Percentiles rank a stretch among this genome's conserved stretches.
phyloP scores from a whole-genome alignment of 1,140 invertebrate genomes.

The Drosophila tsacasi region DNA sequence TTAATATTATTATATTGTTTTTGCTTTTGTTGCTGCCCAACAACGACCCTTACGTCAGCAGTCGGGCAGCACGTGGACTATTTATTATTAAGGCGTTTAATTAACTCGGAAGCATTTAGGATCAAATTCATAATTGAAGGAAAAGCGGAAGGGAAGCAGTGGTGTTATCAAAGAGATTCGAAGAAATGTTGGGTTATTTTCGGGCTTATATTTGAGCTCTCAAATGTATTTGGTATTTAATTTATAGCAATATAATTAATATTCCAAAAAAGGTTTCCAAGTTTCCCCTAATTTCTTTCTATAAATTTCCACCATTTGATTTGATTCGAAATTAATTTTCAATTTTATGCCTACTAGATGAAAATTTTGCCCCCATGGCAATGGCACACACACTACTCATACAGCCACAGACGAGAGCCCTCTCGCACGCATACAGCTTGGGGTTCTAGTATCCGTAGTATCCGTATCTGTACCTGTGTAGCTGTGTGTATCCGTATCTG shows the following conservation, averaged over 20 bases:
- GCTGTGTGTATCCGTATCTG: constrained; percentile 26
- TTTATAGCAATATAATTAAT: background rate
- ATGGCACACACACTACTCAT: constrained; percentile 39
- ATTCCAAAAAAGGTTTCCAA: background rate
- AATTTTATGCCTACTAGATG: constrained; percentile 68
- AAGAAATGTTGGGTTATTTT: background rate
- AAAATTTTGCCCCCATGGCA: constrained; percentile 68
- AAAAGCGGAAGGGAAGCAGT: background rate
- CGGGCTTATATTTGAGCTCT: background rate
- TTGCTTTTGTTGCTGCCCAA: constrained; percentile 19
- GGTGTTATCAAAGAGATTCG: background rate
- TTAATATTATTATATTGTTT: constrained; percentile 17
- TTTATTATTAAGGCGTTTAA: constrained; percentile 75
- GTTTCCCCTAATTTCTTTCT: background rate
- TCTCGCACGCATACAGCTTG: constrained; percentile 43
- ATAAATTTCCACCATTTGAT: constrained; percentile 46
- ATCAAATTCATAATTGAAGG: constrained; percentile 66
- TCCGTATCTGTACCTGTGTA: constrained; percentile 19
- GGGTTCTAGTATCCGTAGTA: constrained; percentile 50
- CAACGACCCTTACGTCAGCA: constrained; percentile 80
- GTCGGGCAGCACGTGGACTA: constrained; percentile 79
- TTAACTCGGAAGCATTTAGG: constrained; percentile 70
- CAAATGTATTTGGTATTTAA: background rate
- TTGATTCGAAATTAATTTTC: constrained; percentile 72
- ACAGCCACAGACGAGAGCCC: constrained; percentile 29